phyloP scores from a whole-genome alignment of 1,140 invertebrate species.

The Drosophila littoralis region DNA sequence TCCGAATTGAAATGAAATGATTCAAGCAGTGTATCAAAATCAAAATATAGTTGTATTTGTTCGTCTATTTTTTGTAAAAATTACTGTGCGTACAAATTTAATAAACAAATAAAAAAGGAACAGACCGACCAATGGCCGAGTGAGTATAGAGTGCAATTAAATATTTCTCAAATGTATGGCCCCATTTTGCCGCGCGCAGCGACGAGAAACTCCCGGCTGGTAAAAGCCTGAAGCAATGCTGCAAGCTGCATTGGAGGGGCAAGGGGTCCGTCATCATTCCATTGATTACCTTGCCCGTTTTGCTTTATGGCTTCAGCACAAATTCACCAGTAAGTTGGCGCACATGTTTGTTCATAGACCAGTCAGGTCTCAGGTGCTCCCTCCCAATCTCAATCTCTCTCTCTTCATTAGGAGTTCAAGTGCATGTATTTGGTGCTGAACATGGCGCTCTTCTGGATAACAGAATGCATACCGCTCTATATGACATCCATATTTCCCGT shows the following conservation, averaged over 20 bases:
- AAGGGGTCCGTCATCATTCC: slow-evolving; percentile 39
- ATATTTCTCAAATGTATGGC: neutral
- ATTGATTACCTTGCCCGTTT: slow-evolving; percentile 31
- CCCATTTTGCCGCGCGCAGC: neutral
- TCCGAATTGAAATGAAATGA: no score
- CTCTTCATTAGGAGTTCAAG: slow-evolving; percentile 84
- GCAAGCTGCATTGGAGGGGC: slow-evolving; percentile 56
- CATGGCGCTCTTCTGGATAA: slow-evolving; percentile 94
- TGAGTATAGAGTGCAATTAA: slow-evolving; percentile 20
- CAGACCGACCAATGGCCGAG: slow-evolving; percentile 26
- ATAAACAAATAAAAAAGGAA: neutral
- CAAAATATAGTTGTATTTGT: neutral
- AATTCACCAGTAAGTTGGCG: slow-evolving; percentile 11
- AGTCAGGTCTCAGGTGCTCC: no score
- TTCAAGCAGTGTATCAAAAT: no score
- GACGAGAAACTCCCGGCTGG: slow-evolving; percentile 15
- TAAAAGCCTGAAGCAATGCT: slow-evolving; percentile 25
- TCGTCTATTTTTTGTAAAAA: neutral
- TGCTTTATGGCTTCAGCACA: neutral
- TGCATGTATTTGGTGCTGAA: slow-evolving; percentile 91
- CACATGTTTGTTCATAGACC: neutral
- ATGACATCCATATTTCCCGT: slow-evolving; percentile 92
- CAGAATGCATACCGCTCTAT: slow-evolving; percentile 91
- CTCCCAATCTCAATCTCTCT: neutral
- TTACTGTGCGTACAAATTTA: neutral